phyloP scores from a whole-genome alignment of 1,140 invertebrate genomes.

The Phenacoccus solenopsis region DNA sequence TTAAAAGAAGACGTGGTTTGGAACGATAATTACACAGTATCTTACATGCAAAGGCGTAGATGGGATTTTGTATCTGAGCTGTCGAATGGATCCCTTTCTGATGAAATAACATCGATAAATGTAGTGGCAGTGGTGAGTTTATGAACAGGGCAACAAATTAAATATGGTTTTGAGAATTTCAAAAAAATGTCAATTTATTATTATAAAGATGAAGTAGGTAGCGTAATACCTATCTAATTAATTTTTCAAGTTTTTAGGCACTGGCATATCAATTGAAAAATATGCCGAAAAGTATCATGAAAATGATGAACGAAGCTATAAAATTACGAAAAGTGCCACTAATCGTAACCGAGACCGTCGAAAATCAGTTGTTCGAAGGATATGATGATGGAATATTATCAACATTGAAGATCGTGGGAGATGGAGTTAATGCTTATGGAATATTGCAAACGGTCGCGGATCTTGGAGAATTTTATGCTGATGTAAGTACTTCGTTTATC shows the following conservation, averaged over 20 bases:
- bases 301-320: not conserved
- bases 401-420: not conserved
- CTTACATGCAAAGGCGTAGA: conserved; percentile 55
- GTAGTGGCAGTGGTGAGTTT: conserved; percentile 64
- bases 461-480: not conserved
- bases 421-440: not conserved
- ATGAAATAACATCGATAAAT: conserved; percentile 67
- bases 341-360: not conserved
- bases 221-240: too few species aligned
- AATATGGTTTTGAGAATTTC: too few species aligned
- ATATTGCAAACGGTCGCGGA: not conserved
- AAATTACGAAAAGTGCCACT: not conserved
- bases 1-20: conserved; percentile 57
- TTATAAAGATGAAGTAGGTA: too few species aligned
- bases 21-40: conserved; percentile 61
- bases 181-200: too few species aligned
- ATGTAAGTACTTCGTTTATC: too few species aligned
- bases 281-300: not conserved
- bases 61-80: conserved; percentile 59
- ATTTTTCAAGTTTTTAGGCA: not conserved
- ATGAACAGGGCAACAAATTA: not conserved
- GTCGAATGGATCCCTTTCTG: conserved; percentile 60
- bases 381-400: conserved; percentile 19
- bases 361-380: not conserved
- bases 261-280: not conserved